Evolutionary conservation across 1,140 invertebrate genomes (phyloP), one percentile per base, ranked within the genome.

Genomic region (Drosophila grimshawi): DNA sequence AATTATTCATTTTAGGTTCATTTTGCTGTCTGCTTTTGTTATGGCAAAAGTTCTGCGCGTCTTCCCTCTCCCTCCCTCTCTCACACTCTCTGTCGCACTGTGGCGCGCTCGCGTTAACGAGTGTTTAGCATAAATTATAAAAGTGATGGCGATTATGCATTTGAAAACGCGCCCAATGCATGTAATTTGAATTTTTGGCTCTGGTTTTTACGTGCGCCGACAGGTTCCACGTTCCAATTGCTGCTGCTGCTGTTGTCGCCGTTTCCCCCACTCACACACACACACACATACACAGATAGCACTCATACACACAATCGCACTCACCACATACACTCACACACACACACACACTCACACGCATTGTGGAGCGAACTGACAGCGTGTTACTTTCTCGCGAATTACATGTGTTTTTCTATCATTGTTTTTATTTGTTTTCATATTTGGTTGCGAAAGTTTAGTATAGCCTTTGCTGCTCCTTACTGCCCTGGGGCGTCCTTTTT

Each of bases 331-430:
- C n/a, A n/a, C n/a, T n/a, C 75, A 59, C 37, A 67, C 51, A 59
- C 39, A 62, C 63, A 39, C 64, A 53, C 39, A 55, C 51, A 73
- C 61, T 78, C 75, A 74, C 75, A 56, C 69, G 75, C 66, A 67
- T 65, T 85, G 79, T 82, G 65, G 67, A 37, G 70, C 67, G 69
- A 86, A 86, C 76, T 89, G 85, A 90, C 85, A 89, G 85, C 85
- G 85, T 89, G 85, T 89, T 89, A 89, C 85, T 89, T 89, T 89
- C 85, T 90, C 86, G 86, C 80, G 66, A 85, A 90, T 89, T 89
- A 89, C 85, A 89, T 89, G 85, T 89, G 86, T 89, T 89, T 88
- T 90, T 74, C 62, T 59, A 71, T 76, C 66, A 69, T 35, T n/a
- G 33, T 62, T 52, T 41, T 45, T 64, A 8, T 27, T 41, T 69